A percentile compares a stretch with the other conserved stretches of the same genome.
These are phyloP conservation scores for Helicolenus hilgendorfi DNA, from an alignment of 2,797 vertebrate genomes.

Conservation along the genomic window DNA sequence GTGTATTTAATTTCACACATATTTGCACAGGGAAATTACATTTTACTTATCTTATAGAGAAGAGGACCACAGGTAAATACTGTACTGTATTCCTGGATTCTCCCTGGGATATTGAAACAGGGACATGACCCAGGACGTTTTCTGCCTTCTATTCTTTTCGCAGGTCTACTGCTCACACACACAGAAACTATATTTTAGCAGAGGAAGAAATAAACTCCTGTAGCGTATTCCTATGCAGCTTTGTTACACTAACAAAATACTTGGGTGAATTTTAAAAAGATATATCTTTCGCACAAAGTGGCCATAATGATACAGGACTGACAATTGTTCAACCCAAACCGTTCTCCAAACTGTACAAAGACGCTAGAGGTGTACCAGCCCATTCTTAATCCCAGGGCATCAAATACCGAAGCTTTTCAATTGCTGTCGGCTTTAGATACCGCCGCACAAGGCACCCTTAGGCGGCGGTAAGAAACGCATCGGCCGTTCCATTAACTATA, in stretches of 20 bases:
- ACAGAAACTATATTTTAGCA: neutral
- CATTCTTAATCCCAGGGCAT: accelerated
- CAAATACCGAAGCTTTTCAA: too few relatives aligned
- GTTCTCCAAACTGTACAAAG: accelerated
- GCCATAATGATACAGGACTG: too few relatives aligned
- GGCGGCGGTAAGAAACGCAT: too few relatives aligned
- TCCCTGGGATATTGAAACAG: slow-evolving; percentile 70
- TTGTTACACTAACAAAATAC: too few relatives aligned
- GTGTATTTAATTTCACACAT: slow-evolving; percentile 94
- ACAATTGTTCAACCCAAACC: too few relatives aligned
- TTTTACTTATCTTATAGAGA: slow-evolving; percentile 92
- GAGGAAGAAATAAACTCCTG: accelerated
- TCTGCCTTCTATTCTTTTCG: slow-evolving; percentile 6
- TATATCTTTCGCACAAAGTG: too few relatives aligned
- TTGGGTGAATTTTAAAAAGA: too few relatives aligned
- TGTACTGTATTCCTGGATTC: slow-evolving; percentile 63
- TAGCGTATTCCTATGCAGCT: too few relatives aligned
- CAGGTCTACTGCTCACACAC: slow-evolving; percentile 20
- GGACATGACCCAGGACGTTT: slow-evolving; percentile 62
- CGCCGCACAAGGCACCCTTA: too few relatives aligned
- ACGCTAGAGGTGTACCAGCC: too few relatives aligned
- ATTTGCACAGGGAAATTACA: slow-evolving; percentile 95
- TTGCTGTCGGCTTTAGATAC: too few relatives aligned
- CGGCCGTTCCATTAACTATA: too few relatives aligned
- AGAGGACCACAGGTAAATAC: slow-evolving; percentile 82